phyloP scores from a whole-genome alignment of 2,113 vertebrate genomes.

The Neogobius melanostomus region DNA sequence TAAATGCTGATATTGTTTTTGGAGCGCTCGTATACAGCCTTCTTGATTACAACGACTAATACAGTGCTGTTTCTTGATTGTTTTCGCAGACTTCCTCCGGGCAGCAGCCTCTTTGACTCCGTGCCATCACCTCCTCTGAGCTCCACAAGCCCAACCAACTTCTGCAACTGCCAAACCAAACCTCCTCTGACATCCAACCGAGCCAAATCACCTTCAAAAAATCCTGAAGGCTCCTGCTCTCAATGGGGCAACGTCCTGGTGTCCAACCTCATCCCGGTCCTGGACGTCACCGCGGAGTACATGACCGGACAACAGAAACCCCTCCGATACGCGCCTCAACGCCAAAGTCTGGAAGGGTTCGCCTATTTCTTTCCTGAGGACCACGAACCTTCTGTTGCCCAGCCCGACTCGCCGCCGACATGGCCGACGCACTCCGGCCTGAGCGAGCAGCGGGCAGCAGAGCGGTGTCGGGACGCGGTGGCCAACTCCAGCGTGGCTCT shows the following conservation, averaged over 20 bases:
- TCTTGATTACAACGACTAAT: too few species aligned
- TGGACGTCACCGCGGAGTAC: slow-evolving; percentile 86
- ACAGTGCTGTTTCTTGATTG: neutral
- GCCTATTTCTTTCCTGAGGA: slow-evolving; percentile 91
- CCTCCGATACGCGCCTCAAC: slow-evolving; percentile 67
- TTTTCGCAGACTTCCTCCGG: slow-evolving; percentile 79
- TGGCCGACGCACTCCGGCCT: slow-evolving; percentile 89
- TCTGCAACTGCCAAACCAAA: slow-evolving; percentile 77
- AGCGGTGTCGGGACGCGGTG: slow-evolving; percentile 75
- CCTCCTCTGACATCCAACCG: slow-evolving; percentile 39
- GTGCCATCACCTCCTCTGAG: slow-evolving; percentile 55
- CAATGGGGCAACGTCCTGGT: slow-evolving; percentile 60
- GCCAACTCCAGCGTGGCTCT: slow-evolving; percentile 80
- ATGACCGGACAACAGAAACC: slow-evolving; percentile 31
- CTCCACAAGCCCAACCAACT: slow-evolving; percentile 45
- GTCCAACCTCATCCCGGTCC: slow-evolving; percentile 78
- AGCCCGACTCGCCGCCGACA: slow-evolving; percentile 57
- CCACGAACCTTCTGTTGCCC: slow-evolving; percentile 65
- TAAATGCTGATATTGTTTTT: too few species aligned
- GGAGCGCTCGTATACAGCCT: too few species aligned
- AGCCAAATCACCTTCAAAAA: slow-evolving; percentile 27
- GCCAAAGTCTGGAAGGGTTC: slow-evolving; percentile 78
- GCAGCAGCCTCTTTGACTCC: slow-evolving; percentile 86
- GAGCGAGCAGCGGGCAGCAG: slow-evolving; percentile 57
- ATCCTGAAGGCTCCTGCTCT: slow-evolving; percentile 69